These are phyloP conservation scores for Psilanteris sp. DNA, from an alignment of 1,140 invertebrate genomes.

Conservation along the genomic window DNA sequence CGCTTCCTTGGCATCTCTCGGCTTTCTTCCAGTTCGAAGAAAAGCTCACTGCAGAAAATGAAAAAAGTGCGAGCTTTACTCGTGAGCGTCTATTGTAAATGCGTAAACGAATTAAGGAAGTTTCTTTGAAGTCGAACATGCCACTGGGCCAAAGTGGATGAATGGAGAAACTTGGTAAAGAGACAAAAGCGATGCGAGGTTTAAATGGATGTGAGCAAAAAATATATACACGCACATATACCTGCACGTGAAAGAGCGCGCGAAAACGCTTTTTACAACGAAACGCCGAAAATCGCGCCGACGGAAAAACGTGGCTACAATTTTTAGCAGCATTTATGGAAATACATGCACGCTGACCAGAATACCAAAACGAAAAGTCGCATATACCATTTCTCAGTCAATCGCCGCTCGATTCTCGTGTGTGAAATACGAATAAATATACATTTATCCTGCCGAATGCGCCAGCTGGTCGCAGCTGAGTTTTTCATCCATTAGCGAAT, in stretches of 20 bases:
- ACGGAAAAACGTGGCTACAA: constrained; percentile 45
- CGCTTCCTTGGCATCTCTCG: constrained; percentile 30
- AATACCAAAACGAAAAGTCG: constrained; percentile 43
- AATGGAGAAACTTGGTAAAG: constrained; percentile 46
- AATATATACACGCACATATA: background rate
- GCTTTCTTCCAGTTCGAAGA: constrained; percentile 40
- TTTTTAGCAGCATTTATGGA: constrained; percentile 61
- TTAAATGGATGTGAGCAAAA: constrained; percentile 34
- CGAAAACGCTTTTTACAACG: constrained; percentile 28
- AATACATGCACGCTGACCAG: constrained; percentile 56
- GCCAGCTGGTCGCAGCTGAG: constrained; percentile 1
- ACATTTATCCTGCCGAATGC: constrained; percentile 38
- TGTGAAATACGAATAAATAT: constrained; percentile 56
- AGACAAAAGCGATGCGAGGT: constrained; percentile 48
- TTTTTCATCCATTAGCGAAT: constrained; percentile 49
- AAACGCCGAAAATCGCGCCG: constrained; percentile 37
- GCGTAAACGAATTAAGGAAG: constrained; percentile 72
- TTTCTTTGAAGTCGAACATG: constrained; percentile 63
- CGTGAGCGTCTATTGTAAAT: constrained; percentile 66
- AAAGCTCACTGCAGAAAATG: constrained; percentile 49
- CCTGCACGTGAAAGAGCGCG: constrained; percentile 9
- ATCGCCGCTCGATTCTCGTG: constrained; percentile 54
- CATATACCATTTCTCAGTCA: constrained; percentile 58
- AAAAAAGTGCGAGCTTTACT: constrained; percentile 45
- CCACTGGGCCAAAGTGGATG: constrained; percentile 56